Evolutionary conservation across 2,113 vertebrate genomes (phyloP), one percentile per base, ranked within the genome.

Genomic region (Martes martes): DNA sequence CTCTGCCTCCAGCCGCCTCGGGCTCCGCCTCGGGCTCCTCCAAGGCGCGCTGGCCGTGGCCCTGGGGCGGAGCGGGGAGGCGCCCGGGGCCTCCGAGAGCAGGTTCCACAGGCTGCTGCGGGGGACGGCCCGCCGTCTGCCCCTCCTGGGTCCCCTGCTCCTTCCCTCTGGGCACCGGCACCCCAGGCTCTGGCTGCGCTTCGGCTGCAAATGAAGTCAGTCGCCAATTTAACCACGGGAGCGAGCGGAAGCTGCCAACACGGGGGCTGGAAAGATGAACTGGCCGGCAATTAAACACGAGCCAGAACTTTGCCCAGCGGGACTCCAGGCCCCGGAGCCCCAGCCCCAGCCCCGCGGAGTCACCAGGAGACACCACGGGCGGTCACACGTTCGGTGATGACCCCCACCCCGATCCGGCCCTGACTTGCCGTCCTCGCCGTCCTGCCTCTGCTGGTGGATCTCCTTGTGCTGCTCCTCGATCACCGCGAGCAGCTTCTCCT

Each of bases 391-490:
- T 50, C 23, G 1, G 45, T 4, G 31, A 19, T 23, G 33, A 1
- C 42, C 42, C n/a, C n/a, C 45, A 0, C 1, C 7, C 73, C 73
- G 3, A 4, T 33, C 15, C 3, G 55, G 7, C 98, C 36, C 96
- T 93, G 98, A 96, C 97, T 98, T 98, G 95, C 99, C 99, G 6
- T 99, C 99, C 47, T 98, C 98, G 2, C 98, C 98, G 15, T 99
- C 99, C 97, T 98, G 98, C 82, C 98, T 97, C 98, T 99, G 99
- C 98, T 99, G 99, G 98, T 99, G 99, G 90, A 99, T 99, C 98
- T 99, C 99, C 98, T 99, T 99, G 99, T 99, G 99, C 96, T 99
- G 99, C 96, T 99, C 99, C 87, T 99, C 99, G 0, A 99, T 99
- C 24, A 99, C 99, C 0, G 99, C 99, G 83, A 99, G 98, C 18